Evolutionary conservation across 2,888 invertebrate species (phyloP).

Genomic region (Leuctra nigra): DNA sequence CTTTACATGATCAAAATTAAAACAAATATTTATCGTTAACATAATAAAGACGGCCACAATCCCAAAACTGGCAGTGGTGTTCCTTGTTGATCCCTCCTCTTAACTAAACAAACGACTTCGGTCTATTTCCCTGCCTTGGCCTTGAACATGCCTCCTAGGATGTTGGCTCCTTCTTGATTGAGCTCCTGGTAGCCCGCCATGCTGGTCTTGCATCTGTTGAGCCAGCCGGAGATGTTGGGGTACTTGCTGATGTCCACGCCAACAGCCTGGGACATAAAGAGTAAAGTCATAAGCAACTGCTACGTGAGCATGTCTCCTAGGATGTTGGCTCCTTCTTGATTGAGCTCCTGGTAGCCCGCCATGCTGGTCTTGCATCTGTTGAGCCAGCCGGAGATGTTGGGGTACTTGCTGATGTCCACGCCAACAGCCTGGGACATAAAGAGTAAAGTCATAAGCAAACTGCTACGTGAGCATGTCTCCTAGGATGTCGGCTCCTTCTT

Average conservation of each 20-base stretch:
- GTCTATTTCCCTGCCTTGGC: too few relatives aligned
- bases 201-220: constrained; percentile 31
- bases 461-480: constrained; percentile 39
- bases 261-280: too few relatives aligned
- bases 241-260: constrained; percentile 32
- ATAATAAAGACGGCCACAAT: too few relatives aligned
- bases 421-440: constrained; percentile 29
- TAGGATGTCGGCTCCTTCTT: constrained; percentile 49
- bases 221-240: constrained; percentile 32
- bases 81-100: too few relatives aligned
- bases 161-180: constrained; percentile 51
- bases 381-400: constrained; percentile 33
- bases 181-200: constrained; percentile 42
- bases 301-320: constrained; percentile 42
- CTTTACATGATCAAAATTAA: too few relatives aligned
- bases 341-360: constrained; percentile 43
- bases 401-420: constrained; percentile 32
- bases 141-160: constrained; percentile 41
- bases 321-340: constrained; percentile 50
- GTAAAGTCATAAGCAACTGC: too few relatives aligned
- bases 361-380: constrained; percentile 32
- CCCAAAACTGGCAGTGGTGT: too few relatives aligned
- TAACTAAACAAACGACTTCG: too few relatives aligned
- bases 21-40: too few relatives aligned
- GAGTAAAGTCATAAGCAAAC: too few relatives aligned